Base-by-base conservation (phyloP, 2,113 vertebrate species). In the Caretta caretta region DNA sequence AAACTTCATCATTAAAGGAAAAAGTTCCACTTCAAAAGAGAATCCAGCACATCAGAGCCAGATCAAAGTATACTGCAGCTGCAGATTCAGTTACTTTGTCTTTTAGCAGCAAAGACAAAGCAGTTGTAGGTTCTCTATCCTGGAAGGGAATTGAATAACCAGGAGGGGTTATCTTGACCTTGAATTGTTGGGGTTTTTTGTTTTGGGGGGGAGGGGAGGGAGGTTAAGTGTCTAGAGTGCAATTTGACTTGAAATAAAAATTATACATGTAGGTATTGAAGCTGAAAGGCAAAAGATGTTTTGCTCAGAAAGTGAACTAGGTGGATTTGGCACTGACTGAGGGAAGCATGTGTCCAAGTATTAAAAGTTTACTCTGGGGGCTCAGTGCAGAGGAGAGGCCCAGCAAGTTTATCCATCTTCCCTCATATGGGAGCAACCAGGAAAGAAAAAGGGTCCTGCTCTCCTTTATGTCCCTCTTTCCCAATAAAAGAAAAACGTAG, bases 191-290 rank as follows among this genome's bases (percentile, higher is more conserved):
- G 80, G 38, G 56, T 50, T 65, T 29, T 59, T 57, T 42, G 16
- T 1, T 2, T 1, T 38, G 38, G 46, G 13, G 51, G 7, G 19
- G 6, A 3, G 20, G 8, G 20, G 3, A 8, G 8, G 20, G 53
- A 1, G 19, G 14, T 88, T 72, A 57, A n/a, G 38, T 56, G 78
- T 10, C 82, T 85, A 75, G 5, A 76, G 72, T 62, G 0, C 76
- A 89, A 35, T n/a, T 46, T 86, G 48, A 57, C 10, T 8, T 25
- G 69, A 82, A 90, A 83, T 84, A 2, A 42, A 83, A 3, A 10
- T n/a, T 0, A 0, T 8, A 31, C n/a, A 16, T 29, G 17, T 19
- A 65, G 48, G 29, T 17, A 51, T 24, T 48, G 78, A 6, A 48
- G 62, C 13, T 17, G 25, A 83, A 89, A 84, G 7, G 31, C 25